Conservation (phyloP, 2,113 vertebrate species). For the Macroglossus sobrinus region DNA sequence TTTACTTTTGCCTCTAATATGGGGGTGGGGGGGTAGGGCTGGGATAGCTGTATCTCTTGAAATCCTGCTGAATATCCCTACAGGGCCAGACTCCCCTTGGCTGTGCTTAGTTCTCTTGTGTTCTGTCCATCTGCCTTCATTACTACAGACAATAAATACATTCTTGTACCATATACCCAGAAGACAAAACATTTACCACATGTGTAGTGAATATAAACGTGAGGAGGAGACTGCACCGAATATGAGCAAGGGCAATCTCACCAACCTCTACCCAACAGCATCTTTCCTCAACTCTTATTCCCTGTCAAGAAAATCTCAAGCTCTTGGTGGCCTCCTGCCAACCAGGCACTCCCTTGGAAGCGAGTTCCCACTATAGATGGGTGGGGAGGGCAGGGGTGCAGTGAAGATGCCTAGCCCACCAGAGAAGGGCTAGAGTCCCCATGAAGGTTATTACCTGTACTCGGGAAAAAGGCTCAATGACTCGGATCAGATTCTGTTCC, state of each 20-base stretch:
- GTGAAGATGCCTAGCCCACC: background rate
- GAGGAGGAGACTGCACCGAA: background rate
- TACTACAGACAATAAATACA: background rate
- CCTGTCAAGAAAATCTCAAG: background rate
- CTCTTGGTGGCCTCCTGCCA: background rate
- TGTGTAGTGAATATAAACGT: background rate
- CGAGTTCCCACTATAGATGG: background rate
- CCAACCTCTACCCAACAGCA: background rate
- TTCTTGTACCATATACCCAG: background rate
- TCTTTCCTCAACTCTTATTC: background rate
- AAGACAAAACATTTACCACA: background rate
- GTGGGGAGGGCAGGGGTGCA: background rate
- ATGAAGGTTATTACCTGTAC: slow-evolving; percentile 88
- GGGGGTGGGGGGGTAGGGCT: no score
- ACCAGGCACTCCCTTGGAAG: background rate
- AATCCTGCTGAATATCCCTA: background rate
- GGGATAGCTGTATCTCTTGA: background rate
- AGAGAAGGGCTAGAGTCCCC: background rate
- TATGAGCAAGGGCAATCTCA: background rate
- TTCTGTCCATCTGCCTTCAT: background rate
- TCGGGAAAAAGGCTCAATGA: slow-evolving; percentile 99
- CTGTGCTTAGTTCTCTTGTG: background rate
- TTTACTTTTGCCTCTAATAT: background rate
- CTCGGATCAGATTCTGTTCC: slow-evolving; percentile 98
- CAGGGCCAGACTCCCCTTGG: background rate